Evolutionary conservation across 2,797 vertebrate species (phyloP).

Genomic region (Vespertilio murinus): DNA sequence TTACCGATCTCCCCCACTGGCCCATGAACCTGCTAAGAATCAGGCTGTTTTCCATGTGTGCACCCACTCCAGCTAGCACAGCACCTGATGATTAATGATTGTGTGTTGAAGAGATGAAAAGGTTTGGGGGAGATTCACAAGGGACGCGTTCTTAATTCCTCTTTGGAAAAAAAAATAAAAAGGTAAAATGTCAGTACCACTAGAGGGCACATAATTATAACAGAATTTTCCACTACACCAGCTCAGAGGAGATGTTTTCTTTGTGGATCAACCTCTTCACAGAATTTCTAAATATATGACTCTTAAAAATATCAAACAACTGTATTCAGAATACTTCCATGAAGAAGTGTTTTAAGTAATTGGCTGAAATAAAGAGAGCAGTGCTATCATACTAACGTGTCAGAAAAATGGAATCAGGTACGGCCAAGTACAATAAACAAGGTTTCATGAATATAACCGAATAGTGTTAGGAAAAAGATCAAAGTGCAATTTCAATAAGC

Average conservation of each 20-base stretch:
- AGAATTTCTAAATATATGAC: conserved; percentile 34
- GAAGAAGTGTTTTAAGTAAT: conserved; percentile 24
- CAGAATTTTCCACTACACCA: conserved; percentile 67
- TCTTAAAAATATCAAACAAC: conserved; percentile 35
- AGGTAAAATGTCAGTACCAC: conserved; percentile 80
- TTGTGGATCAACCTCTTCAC: background rate
- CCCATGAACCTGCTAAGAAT: background rate
- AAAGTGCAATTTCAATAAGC: conserved; percentile 27
- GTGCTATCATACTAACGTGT: conserved; percentile 22
- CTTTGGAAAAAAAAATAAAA: conserved; percentile 31
- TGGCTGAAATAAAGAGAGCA: conserved; percentile 3
- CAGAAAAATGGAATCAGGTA: conserved; percentile 63
- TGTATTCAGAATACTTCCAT: conserved; percentile 29
- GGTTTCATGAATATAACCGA: conserved; percentile 41
- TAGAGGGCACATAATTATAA: conserved; percentile 88
- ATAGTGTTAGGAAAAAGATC: background rate
- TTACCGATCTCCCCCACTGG: background rate
- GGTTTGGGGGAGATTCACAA: background rate
- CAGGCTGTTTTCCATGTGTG: background rate
- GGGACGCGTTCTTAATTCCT: conserved; percentile 9
- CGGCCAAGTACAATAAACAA: conserved; percentile 59
- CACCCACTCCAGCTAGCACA: background rate
- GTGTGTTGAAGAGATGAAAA: background rate
- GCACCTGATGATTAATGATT: background rate
- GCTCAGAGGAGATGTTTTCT: background rate